Percentiles rank a stretch among this genome's conserved stretches.
Evolutionary conservation across 2,888 invertebrate genomes (phyloP).

Genomic region (Himalopsyche anomala): DNA sequence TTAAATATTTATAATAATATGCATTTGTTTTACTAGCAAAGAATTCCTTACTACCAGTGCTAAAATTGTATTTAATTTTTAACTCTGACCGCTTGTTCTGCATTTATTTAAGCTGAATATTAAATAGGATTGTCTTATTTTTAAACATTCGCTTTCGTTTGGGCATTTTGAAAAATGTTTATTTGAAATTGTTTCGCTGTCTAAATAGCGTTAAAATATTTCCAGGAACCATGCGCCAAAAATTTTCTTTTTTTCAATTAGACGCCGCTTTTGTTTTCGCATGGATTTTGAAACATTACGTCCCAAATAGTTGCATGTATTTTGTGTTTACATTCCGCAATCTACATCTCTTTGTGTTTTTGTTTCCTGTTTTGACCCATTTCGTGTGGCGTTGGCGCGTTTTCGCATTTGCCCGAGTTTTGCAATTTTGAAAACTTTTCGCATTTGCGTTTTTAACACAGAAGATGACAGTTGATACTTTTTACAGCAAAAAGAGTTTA

Average conservation of each 20-base stretch:
- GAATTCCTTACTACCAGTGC: too few relatives aligned
- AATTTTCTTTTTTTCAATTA: constrained; percentile 42
- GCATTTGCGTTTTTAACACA: constrained; percentile 33
- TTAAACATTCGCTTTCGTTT: neutral
- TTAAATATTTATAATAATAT: too few relatives aligned
- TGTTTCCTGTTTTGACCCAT: constrained; percentile 42
- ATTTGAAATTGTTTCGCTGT: constrained; percentile 30
- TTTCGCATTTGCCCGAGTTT: constrained; percentile 35
- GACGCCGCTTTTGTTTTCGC: constrained; percentile 40
- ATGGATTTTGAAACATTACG: constrained; percentile 40
- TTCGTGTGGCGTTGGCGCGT: constrained; percentile 42
- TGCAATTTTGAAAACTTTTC: constrained; percentile 39
- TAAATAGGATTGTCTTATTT: too few relatives aligned
- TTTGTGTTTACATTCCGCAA: constrained; percentile 39
- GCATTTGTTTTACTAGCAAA: too few relatives aligned
- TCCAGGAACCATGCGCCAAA: neutral
- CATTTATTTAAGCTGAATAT: too few relatives aligned
- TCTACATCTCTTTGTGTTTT: constrained; percentile 42
- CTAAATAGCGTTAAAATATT: constrained; percentile 36
- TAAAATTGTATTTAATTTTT: too few relatives aligned
- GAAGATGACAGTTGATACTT: constrained; percentile 40
- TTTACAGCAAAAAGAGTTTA: constrained; percentile 16
- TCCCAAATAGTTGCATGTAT: constrained; percentile 43
- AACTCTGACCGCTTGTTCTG: too few relatives aligned
- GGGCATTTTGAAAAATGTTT: constrained; percentile 12